Conservation (phyloP, 2,888 invertebrate species). For the Holacanthella duospinosa region DNA sequence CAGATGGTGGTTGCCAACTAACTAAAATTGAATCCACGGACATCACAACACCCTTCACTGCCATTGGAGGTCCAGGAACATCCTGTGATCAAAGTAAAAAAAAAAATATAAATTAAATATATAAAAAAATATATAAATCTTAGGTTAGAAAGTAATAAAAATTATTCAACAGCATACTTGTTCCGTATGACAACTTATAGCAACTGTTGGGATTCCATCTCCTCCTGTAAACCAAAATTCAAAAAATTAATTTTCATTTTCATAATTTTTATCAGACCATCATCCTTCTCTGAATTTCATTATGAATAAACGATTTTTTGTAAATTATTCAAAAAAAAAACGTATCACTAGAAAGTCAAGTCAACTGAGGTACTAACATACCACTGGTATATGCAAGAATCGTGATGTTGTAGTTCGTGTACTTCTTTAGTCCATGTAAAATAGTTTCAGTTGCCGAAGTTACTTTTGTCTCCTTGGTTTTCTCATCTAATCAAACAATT, state of each 20-base stretch:
- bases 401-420: slow-evolving; percentile 94
- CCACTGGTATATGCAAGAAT: slow-evolving; percentile 87
- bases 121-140: no score
- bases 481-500: slow-evolving; percentile 59
- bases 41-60: slow-evolving; percentile 86
- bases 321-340: no score
- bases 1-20: slow-evolving; percentile 85
- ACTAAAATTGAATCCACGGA: slow-evolving; percentile 81
- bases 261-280: no score
- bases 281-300: no score
- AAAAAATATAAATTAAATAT: no score
- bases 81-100: no score
- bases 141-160: no score
- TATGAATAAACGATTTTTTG: no score
- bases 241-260: no score
- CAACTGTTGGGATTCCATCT: slow-evolving; percentile 76
- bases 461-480: slow-evolving; percentile 79
- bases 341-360: no score
- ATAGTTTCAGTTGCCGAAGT: slow-evolving; percentile 87
- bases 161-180: slow-evolving; percentile 40
- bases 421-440: slow-evolving; percentile 84
- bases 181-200: slow-evolving; percentile 87
- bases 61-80: slow-evolving; percentile 84
- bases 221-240: no score
- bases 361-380: no score